Evolutionary conservation across 2,797 vertebrate species (phyloP).

Genomic region (Cirrhinus molitorella): DNA sequence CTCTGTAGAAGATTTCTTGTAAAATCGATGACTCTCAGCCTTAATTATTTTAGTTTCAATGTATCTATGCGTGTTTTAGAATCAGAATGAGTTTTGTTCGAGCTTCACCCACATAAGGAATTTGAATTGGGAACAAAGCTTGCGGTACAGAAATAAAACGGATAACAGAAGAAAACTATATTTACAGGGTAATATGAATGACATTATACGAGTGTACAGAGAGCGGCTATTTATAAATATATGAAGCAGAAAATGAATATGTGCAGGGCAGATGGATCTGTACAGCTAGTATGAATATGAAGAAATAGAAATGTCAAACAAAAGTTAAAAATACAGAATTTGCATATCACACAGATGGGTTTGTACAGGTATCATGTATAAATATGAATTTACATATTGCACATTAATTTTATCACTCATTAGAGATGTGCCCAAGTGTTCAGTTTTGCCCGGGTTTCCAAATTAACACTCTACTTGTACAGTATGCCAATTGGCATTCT

Average conservation of each 20-base stretch:
- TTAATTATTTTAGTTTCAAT: slow-evolving; percentile 22
- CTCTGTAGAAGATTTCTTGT: slow-evolving; percentile 23
- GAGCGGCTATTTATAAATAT: not conserved
- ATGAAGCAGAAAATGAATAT: not conserved
- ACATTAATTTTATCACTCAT: not conserved
- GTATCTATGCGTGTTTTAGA: not conserved
- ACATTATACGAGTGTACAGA: not conserved
- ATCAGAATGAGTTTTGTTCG: not conserved
- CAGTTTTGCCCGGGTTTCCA: not conserved
- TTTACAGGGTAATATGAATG: not conserved
- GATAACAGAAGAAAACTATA: not conserved
- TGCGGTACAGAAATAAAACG: not conserved
- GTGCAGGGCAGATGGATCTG: not conserved
- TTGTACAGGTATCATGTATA: slow-evolving; percentile 1
- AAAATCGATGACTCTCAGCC: slow-evolving; percentile 12
- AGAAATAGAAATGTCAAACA: slow-evolving; percentile 14
- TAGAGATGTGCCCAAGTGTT: not conserved
- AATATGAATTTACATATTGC: slow-evolving; percentile 5
- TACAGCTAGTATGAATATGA: not conserved
- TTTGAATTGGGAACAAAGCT: slow-evolving; percentile 2
- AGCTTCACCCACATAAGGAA: not conserved
- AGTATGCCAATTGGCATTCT: not conserved
- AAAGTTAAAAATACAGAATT: not conserved
- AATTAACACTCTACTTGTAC: not conserved
- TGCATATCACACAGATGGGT: not conserved